These are phyloP conservation scores for Thripadectes ignobilis DNA, from an alignment of 2,797 vertebrate species.

Conservation along the genomic window DNA sequence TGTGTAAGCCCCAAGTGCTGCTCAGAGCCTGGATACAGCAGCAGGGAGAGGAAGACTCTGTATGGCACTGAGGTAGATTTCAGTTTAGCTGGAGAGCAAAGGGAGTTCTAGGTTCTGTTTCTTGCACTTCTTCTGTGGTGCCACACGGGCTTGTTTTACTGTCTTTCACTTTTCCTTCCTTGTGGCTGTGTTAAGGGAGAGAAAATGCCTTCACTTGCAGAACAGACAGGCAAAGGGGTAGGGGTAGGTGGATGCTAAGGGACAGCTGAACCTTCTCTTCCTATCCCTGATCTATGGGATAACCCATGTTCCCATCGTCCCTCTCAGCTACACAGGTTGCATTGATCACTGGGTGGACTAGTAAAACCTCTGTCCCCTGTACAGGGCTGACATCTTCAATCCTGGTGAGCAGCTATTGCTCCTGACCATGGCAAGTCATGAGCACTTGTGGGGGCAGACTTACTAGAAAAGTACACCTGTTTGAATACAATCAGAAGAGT, in stretches of 20 bases:
- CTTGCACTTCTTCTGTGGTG: not conserved
- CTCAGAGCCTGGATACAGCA: not conserved
- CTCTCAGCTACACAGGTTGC: not conserved
- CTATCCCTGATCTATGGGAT: not conserved
- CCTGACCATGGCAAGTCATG: not conserved
- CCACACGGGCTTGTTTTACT: not conserved
- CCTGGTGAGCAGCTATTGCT: not conserved
- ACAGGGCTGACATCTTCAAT: too few relatives aligned
- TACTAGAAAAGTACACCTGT: not conserved
- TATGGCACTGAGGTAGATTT: not conserved
- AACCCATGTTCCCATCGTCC: not conserved
- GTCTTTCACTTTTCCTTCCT: not conserved
- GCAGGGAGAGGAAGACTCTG: not conserved
- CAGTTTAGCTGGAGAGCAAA: not conserved
- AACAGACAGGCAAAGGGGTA: not conserved
- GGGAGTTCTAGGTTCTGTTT: not conserved
- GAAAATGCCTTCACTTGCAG: not conserved
- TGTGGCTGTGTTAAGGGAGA: fast-evolving
- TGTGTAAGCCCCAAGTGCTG: not conserved
- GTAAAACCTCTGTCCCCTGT: not conserved
- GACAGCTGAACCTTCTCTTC: not conserved
- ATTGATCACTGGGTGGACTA: not conserved
- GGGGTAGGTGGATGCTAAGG: not conserved
- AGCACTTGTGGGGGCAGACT: not conserved
- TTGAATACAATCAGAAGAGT: not conserved